Evolutionary conservation across 2,888 invertebrate species (phyloP), one percentile per base, ranked within the genome.

Genomic region (Troides oblongomaculatus): DNA sequence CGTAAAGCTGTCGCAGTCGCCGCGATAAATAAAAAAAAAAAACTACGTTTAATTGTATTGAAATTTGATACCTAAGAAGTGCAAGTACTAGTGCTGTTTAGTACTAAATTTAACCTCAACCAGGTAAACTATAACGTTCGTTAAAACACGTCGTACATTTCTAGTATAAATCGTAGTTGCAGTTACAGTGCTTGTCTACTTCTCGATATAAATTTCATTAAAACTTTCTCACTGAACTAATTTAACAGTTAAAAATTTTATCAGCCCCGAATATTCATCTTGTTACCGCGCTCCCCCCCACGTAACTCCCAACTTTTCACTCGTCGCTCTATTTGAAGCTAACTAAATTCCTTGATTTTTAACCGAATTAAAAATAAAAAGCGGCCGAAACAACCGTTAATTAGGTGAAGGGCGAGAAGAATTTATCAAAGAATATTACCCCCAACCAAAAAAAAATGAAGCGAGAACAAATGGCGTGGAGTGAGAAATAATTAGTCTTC

Each of bases 401-500:
- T 72, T 71, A 65, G 62, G 50, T 53, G 23, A 61, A 69, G 65
- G 67, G 71, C 57, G 64, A 61, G 67, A 53, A 62, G 62, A 69
- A 69, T 69, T 72, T 69, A 69, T 71, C 66, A 71, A 50, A 69
- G 67, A 72, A 71, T 71, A 72, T 71, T 71, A 71, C 71, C 69
- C 69, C 57, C 57, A 57, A 5, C 39, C 46, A 69, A 69, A 69
- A 50, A 25, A 53, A 60, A 69, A 72, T 70, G 72, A 71, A 78
- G 81, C 77, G 79, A 78, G 78, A 81, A 82, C 79, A 78, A 85
- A 84, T 81, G 81, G 77, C 72, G 74, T 36, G 62, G 65, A 78
- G 77, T 75, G 77, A 72, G 78, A 79, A 81, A 83, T 84, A 86
- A 86, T 86, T 85, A 84, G 81, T 81, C 79, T 81, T 77, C 75